Conservation (phyloP, 2,888 invertebrate genomes). For the Nowickia ferox region DNA sequence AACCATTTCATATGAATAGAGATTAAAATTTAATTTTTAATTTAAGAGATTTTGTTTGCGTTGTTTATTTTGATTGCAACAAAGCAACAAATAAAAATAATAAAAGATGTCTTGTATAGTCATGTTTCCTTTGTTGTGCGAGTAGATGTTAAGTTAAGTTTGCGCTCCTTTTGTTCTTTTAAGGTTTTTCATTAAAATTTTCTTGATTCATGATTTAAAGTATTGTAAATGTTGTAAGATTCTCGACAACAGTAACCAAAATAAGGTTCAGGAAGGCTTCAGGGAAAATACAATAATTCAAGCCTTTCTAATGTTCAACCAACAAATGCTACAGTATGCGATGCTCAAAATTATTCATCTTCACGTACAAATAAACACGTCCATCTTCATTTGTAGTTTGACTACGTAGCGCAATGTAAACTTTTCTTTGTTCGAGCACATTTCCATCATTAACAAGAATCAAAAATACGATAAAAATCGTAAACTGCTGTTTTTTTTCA, state of each 20-base stretch:
- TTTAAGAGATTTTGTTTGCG: slow-evolving; percentile 80
- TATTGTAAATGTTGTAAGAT: neutral
- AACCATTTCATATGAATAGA: slow-evolving; percentile 73
- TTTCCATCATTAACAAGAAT: too few species aligned
- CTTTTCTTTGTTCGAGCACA: too few species aligned
- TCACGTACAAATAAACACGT: too few species aligned
- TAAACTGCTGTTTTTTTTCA: too few species aligned
- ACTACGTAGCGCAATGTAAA: too few species aligned
- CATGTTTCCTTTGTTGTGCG: slow-evolving; percentile 49
- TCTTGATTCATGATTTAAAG: neutral
- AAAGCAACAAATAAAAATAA: slow-evolving; percentile 66
- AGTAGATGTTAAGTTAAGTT: slow-evolving; percentile 39
- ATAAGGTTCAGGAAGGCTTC: neutral
- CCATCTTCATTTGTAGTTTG: too few species aligned
- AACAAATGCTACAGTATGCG: neutral
- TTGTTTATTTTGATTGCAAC: slow-evolving; percentile 75
- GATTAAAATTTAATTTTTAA: slow-evolving; percentile 82
- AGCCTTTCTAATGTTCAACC: neutral
- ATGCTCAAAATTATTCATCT: too few species aligned
- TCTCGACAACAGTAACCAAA: neutral
- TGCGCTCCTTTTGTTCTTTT: slow-evolving; percentile 33
- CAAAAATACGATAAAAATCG: too few species aligned
- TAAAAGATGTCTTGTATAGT: slow-evolving; percentile 64
- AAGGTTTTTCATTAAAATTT: slow-evolving; percentile 23
- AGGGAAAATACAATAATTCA: neutral